A percentile compares a stretch with the other conserved stretches of the same genome.
These are phyloP conservation scores for Panagrolaimus sp. DNA, from an alignment of 1,140 invertebrate genomes.

Conservation along the genomic window DNA sequence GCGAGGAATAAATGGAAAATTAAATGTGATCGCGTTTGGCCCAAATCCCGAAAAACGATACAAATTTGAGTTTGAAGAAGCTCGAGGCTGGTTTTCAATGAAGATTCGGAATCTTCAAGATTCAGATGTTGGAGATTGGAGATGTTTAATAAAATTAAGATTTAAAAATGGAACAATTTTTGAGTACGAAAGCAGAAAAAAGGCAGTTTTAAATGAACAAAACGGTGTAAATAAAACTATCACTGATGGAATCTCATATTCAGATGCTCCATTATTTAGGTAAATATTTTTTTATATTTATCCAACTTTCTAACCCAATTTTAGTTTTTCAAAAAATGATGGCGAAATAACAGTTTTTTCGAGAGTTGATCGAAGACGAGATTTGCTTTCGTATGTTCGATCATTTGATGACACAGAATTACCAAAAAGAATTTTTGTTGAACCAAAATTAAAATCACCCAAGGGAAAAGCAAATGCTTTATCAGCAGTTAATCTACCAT, in stretches of 20 bases:
- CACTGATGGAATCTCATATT: not conserved
- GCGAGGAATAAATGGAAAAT: not conserved
- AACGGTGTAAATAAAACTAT: not conserved
- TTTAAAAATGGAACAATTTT: slow-evolving; percentile 6
- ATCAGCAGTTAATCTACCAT: no score
- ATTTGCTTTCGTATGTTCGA: not conserved
- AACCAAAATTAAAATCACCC: no score
- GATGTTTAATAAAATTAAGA: not conserved
- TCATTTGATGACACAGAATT: no score
- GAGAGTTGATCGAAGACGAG: not conserved
- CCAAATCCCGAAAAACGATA: not conserved
- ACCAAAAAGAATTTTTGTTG: no score
- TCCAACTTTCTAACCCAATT: not conserved
- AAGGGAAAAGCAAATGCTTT: no score
- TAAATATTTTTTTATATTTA: not conserved
- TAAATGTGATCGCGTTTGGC: not conserved
- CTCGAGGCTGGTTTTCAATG: not conserved
- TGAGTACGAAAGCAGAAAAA: not conserved
- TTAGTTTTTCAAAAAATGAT: slow-evolving; percentile 3
- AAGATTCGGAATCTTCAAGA: not conserved
- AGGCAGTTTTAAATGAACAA: not conserved
- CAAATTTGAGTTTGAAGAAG: slow-evolving; percentile 14
- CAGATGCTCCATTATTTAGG: not conserved
- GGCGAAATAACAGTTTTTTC: not conserved
- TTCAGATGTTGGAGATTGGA: not conserved